phyloP scores from a whole-genome alignment of 2,113 vertebrate genomes.

The Anhinga rufa region DNA sequence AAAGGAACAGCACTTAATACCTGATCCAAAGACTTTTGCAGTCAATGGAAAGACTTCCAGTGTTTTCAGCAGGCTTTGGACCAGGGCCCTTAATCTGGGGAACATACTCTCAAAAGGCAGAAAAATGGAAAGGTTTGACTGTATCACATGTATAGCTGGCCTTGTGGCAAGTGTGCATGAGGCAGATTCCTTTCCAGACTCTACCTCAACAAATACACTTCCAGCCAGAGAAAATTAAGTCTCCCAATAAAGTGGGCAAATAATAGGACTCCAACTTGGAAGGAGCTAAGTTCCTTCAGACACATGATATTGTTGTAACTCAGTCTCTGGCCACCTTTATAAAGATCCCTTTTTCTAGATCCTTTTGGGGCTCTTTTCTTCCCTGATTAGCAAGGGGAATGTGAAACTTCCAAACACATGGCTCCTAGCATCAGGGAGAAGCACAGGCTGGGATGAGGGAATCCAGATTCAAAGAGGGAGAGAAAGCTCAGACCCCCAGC shows the following conservation, averaged over 20 bases:
- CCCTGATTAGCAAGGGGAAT: background rate
- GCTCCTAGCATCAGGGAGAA: background rate
- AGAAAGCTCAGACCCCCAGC: background rate
- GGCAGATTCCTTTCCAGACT: constrained; percentile 28
- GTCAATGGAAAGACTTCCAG: constrained; percentile 1
- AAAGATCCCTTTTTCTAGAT: background rate
- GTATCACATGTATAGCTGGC: constrained; percentile 14
- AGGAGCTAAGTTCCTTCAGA: constrained; percentile 17
- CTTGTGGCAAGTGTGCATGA: background rate
- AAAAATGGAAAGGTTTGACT: background rate
- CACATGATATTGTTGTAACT: constrained; percentile 6
- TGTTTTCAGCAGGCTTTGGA: constrained; percentile 36
- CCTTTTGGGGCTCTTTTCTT: background rate
- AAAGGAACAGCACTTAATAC: background rate
- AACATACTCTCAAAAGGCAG: constrained; percentile 9
- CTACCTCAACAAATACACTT: constrained; percentile 43
- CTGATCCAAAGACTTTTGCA: background rate
- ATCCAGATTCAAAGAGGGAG: background rate
- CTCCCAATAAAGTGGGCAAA: constrained; percentile 18
- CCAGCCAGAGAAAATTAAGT: constrained; percentile 32
- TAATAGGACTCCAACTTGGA: constrained; percentile 27
- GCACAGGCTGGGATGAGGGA: background rate
- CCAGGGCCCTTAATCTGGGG: background rate
- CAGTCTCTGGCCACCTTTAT: background rate
- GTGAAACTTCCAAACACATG: background rate